Conservation (phyloP, 2,113 vertebrate genomes). For the Leptosomus discolor region DNA sequence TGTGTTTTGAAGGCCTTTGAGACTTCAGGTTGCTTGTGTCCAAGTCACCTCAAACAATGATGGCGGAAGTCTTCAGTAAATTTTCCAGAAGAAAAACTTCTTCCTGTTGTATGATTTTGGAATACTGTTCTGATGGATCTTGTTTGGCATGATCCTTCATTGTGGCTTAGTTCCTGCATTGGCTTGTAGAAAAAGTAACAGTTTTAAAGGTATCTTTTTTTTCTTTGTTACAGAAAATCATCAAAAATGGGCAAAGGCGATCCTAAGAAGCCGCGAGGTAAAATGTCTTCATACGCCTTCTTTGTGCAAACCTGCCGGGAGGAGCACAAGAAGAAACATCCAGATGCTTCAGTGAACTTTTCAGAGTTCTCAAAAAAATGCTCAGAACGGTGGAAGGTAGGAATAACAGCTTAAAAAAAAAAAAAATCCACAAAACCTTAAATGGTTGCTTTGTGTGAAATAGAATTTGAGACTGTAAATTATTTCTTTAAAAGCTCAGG, state of each 20-base stretch:
- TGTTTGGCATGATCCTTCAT: neutral
- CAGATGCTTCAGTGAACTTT: slow-evolving; percentile 90
- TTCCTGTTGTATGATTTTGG: neutral
- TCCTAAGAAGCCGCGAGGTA: slow-evolving; percentile 92
- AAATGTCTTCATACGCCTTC: slow-evolving; percentile 96
- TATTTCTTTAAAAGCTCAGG: neutral
- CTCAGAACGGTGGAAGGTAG: slow-evolving; percentile 95
- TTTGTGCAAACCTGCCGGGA: slow-evolving; percentile 96
- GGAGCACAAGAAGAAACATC: slow-evolving; percentile 98
- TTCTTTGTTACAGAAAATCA: slow-evolving; percentile 63
- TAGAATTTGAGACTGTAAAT: rapidly evolving
- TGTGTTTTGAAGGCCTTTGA: neutral
- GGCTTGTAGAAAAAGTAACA: neutral
- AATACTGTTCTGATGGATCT: neutral
- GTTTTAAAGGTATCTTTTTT: neutral
- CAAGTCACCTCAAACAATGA: neutral
- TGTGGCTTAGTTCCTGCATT: neutral
- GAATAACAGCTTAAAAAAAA: neutral
- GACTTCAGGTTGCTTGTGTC: neutral
- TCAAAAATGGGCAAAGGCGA: slow-evolving; percentile 92
- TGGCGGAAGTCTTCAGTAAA: neutral
- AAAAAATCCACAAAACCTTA: neutral
- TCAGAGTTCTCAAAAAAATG: slow-evolving; percentile 96
- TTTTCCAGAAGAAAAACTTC: neutral
- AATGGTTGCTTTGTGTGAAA: neutral